Evolutionary conservation across 2,113 vertebrate genomes (phyloP).

Genomic region (Scolopax mira): DNA sequence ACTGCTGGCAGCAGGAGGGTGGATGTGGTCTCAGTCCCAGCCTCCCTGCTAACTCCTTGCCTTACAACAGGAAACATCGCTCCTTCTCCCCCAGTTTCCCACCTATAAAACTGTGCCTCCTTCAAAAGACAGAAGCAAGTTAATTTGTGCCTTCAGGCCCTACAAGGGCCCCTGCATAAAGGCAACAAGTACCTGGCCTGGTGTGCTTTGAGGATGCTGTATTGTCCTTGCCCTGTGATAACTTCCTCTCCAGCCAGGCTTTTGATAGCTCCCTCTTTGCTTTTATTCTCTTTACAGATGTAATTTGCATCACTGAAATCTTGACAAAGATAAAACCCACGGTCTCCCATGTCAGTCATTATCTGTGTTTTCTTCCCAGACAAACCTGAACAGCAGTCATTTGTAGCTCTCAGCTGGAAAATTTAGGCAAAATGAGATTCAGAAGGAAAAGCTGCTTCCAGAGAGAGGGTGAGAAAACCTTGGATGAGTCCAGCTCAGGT

Average conservation of each 20-base stretch:
- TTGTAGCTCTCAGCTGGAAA: constrained; percentile 59
- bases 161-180: constrained; percentile 31
- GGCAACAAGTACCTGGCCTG: constrained; percentile 55
- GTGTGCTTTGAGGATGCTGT: not conserved
- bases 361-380: constrained; percentile 29
- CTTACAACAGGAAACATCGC: not conserved
- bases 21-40: not conserved
- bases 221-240: constrained; percentile 25
- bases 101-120: not conserved
- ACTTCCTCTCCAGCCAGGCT: constrained; percentile 55
- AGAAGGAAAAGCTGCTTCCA: constrained; percentile 25
- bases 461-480: not conserved
- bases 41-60: not conserved
- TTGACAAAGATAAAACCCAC: constrained; percentile 53
- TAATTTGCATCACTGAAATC: constrained; percentile 57
- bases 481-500: not conserved
- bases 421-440: constrained; percentile 25
- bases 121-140: constrained; percentile 19
- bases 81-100: constrained; percentile 16
- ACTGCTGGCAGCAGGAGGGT: not conserved
- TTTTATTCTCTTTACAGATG: constrained; percentile 34
- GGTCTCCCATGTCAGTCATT: constrained; percentile 43
- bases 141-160: constrained; percentile 55
- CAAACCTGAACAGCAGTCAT: constrained; percentile 33
- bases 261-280: constrained; percentile 22